phyloP scores from a whole-genome alignment of 37 sponge, comb jelly and placozoan genomes.

The Theonella swinhoei region DNA sequence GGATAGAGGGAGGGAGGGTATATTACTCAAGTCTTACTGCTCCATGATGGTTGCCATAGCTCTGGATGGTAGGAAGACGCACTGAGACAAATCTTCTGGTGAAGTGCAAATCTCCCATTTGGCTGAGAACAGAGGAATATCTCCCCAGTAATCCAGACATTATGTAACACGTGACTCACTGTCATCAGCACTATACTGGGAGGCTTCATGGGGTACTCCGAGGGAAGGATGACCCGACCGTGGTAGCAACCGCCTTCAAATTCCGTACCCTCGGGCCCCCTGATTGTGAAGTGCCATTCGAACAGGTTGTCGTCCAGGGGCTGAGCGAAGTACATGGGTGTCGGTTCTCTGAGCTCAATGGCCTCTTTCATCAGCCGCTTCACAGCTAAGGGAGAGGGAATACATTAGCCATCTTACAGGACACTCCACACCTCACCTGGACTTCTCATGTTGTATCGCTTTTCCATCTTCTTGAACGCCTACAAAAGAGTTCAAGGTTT shows the following conservation, averaged over 20 bases:
- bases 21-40: slow-evolving; percentile 74
- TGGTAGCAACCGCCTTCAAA: slow-evolving; percentile 94
- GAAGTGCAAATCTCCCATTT: slow-evolving; percentile 93
- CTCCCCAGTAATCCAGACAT: too few relatives aligned
- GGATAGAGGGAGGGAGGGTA: background rate
- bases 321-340: slow-evolving; percentile 87
- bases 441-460: slow-evolving; percentile 70
- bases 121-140: slow-evolving; percentile 49
- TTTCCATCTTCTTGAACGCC: too few relatives aligned
- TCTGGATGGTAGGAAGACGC: slow-evolving; percentile 97
- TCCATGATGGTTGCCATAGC: slow-evolving; percentile 99
- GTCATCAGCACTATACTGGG: slow-evolving; percentile 94
- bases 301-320: slow-evolving; percentile 98
- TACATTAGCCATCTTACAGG: background rate
- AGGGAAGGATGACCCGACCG: slow-evolving; percentile 91
- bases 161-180: slow-evolving; percentile 66
- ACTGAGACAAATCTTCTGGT: slow-evolving; percentile 96
- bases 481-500: too few relatives aligned
- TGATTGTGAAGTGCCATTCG: slow-evolving; percentile 99
- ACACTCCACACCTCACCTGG: slow-evolving; percentile 52
- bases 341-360: slow-evolving; percentile 89
- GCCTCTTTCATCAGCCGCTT: slow-evolving; percentile 98
- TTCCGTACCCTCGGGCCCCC: slow-evolving; percentile 81
- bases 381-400: slow-evolving; percentile 68
- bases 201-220: slow-evolving; percentile 99